Base-by-base conservation (phyloP, 2,797 vertebrate genomes). In the Cyclopterus lumpus region DNA sequence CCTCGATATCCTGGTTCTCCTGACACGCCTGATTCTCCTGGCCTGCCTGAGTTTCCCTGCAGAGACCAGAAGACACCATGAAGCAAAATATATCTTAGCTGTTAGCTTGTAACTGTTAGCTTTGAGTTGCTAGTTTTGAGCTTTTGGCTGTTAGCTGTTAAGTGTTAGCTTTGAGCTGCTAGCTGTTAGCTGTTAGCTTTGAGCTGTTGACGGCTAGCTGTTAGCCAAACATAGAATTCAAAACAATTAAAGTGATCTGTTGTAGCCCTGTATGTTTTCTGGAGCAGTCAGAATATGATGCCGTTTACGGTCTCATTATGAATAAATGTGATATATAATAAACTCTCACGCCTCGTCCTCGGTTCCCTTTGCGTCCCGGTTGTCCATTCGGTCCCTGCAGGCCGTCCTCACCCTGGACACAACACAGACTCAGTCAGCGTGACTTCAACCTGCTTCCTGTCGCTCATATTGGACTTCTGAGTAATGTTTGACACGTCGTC, bases 341-440 rank as follows among this genome's bases (percentile, higher is more conserved):
- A 24, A 11, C 6, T 61, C 93, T 95, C 89, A 97, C 97, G 86
- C 85, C 90, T 86, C 90, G 92, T 48, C 96, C 96, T 40, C 16
- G 86, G 87, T 89, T 75, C 82, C 96, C 97, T 91, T 95, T 95
- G 9, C 20, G 55, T 48, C 96, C 96, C 40, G 81, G 85, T 49
- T 89, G 64, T 82, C 97, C 97, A 80, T 34, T 67, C 42, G 5
- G 1, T 16, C 96, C 96, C 0, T 8, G n/a, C 2, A 80, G 60
- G 46, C 96, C 96, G n/a, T 57, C 75, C 80, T 96, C 93, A 76
- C 96, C 97, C 96, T 98, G 63, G 70, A 70, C 36, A 72, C 44
- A 62, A 36, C 55, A 57, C 42, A 12, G 38, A 30, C 14, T 32
- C 55, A 58, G 32, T 18, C 11, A 58, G 28, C 44, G 42, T 7